These are phyloP conservation scores for Chiridota heheva DNA, from an alignment of 35 echinoderm and acorn worm species.

Conservation along the genomic window DNA sequence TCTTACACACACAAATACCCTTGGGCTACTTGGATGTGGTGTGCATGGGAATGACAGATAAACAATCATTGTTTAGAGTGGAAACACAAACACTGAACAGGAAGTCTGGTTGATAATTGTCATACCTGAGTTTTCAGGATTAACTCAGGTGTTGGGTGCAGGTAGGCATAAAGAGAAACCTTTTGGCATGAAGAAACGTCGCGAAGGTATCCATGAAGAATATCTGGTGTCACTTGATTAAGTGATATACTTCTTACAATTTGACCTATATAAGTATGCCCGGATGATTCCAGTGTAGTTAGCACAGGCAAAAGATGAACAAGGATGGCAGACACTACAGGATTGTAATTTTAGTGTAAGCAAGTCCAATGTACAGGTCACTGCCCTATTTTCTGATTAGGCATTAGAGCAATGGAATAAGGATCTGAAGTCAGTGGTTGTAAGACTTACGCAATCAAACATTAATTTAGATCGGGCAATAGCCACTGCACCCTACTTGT, in stretches of 20 bases:
- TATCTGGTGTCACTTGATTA: constrained; percentile 22
- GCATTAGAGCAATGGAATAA: constrained; percentile 30
- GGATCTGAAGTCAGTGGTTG: constrained; percentile 36
- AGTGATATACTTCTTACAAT: constrained; percentile 44
- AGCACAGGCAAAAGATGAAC: constrained; percentile 19
- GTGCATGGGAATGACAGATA: too few species aligned
- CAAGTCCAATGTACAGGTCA: constrained; percentile 1
- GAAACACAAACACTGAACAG: too few species aligned
- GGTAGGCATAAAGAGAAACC: too few species aligned
- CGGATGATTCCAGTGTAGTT: constrained; percentile 51
- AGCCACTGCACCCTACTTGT: constrained; percentile 27
- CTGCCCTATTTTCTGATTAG: constrained; percentile 14
- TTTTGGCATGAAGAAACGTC: too few species aligned
- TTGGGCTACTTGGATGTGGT: too few species aligned
- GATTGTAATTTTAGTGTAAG: constrained; percentile 37
- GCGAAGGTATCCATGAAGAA: background rate
- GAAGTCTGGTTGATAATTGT: too few species aligned
- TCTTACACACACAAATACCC: too few species aligned
- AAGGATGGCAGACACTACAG: constrained; percentile 50
- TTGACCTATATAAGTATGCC: constrained; percentile 65
- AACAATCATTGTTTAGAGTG: too few species aligned
- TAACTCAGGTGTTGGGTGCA: too few species aligned
- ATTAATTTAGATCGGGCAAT: constrained; percentile 24
- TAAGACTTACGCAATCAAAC: constrained; percentile 26
- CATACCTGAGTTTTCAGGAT: too few species aligned